Conservation (phyloP, 1,140 invertebrate species). For the Cephus cinctus region DNA sequence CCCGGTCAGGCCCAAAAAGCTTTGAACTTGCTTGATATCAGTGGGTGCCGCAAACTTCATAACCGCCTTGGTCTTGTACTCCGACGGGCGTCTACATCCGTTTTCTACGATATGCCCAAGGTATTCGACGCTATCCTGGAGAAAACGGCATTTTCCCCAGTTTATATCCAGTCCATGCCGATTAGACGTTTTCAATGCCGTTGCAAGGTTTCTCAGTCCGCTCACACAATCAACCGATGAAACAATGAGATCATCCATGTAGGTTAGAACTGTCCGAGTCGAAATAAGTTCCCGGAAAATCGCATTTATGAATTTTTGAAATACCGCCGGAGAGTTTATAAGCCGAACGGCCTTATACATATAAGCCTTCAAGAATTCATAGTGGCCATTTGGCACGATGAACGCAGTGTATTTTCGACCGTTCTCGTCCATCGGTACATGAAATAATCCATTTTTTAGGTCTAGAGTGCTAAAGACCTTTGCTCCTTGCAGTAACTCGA, state of each 20-base stretch:
- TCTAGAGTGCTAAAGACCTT: constrained; percentile 31
- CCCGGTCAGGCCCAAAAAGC: constrained; percentile 31
- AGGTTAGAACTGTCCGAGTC: constrained; percentile 20
- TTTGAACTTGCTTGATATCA: constrained; percentile 28
- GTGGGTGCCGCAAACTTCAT: constrained; percentile 29
- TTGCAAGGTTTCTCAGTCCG: constrained; percentile 7
- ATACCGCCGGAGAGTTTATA: constrained; percentile 28
- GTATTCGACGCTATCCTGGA: constrained; percentile 3
- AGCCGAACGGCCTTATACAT: constrained; percentile 44
- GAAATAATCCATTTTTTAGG: constrained; percentile 25
- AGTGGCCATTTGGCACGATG: constrained; percentile 23
- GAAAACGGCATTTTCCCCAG: constrained; percentile 9
- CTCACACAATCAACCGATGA: constrained; percentile 15
- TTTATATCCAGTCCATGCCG: constrained; percentile 9
- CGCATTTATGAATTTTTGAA: not conserved
- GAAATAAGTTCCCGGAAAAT: constrained; percentile 8
- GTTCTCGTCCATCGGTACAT: constrained; percentile 27
- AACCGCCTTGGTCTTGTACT: constrained; percentile 33
- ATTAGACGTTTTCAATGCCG: constrained; percentile 18
- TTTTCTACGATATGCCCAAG: constrained; percentile 19
- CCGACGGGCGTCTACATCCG: constrained; percentile 24
- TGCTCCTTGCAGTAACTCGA: constrained; percentile 14
- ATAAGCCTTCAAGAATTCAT: constrained; percentile 22
- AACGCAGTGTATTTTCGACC: constrained; percentile 22
- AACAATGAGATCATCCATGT: constrained; percentile 36